Percentiles rank a stretch among this genome's conserved stretches.
Conservation (phyloP, 2,888 invertebrate species). For the Isotomurus palustris region DNA sequence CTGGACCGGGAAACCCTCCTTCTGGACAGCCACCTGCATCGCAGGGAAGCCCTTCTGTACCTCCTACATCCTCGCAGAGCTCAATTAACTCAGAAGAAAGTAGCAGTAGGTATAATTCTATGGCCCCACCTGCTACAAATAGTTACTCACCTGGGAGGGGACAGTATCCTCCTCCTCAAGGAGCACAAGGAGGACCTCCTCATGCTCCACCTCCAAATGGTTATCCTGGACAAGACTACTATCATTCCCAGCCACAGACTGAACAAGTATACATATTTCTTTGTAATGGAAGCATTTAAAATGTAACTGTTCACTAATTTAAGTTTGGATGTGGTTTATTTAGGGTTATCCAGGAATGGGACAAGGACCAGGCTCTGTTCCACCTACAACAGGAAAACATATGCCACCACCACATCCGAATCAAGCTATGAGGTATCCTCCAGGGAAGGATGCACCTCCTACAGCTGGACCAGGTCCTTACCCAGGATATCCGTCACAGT, state of each 20-base stretch:
- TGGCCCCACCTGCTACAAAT: not conserved
- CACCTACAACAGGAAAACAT: slow-evolving; percentile 35
- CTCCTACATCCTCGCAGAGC: no score
- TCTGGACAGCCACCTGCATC: no score
- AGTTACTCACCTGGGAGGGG: not conserved
- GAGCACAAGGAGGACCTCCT: slow-evolving; percentile 39
- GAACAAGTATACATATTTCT: slow-evolving; percentile 36
- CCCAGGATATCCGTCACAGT: slow-evolving; percentile 34
- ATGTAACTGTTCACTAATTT: not conserved
- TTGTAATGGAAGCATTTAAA: not conserved
- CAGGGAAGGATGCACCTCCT: slow-evolving; percentile 27
- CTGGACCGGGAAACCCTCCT: no score
- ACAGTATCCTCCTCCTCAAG: slow-evolving; percentile 38
- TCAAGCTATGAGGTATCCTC: slow-evolving; percentile 40
- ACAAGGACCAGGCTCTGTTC: slow-evolving; percentile 18
- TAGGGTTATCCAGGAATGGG: slow-evolving; percentile 38
- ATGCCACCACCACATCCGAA: slow-evolving; percentile 40
- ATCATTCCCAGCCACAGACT: slow-evolving; percentile 50
- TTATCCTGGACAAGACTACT: slow-evolving; percentile 52
- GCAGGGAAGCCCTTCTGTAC: no score
- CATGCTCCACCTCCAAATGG: slow-evolving; percentile 52
- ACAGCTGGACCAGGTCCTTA: slow-evolving; percentile 31
- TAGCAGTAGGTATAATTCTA: no score
- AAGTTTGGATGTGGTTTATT: not conserved
- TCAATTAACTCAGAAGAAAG: no score